These are phyloP conservation scores for Tapirus indicus DNA, from an alignment of 2,797 vertebrate species.

Conservation along the genomic window DNA sequence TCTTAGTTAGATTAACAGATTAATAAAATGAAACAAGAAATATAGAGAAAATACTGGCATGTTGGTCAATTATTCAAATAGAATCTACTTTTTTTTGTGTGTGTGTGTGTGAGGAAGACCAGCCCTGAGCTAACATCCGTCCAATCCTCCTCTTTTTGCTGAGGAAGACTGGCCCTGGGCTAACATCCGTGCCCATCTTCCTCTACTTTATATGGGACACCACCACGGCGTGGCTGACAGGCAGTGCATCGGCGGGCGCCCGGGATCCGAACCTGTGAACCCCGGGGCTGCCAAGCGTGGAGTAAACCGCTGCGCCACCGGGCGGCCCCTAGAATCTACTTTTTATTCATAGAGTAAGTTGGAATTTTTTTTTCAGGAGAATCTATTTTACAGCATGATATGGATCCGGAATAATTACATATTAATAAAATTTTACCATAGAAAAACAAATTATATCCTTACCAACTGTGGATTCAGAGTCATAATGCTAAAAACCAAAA, in stretches of 20 bases:
- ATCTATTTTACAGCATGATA: background rate
- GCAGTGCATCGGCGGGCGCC: no score
- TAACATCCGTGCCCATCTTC: no score
- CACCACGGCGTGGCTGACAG: no score
- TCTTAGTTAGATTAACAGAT: background rate
- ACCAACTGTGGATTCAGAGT: background rate
- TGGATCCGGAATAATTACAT: conserved; percentile 11
- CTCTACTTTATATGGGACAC: no score
- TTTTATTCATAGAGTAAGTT: background rate
- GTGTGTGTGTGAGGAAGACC: no score
- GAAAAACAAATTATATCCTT: conserved; percentile 40
- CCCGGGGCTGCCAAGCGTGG: no score
- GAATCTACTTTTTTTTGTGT: background rate
- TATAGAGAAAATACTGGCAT: background rate
- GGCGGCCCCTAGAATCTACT: background rate
- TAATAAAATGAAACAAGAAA: background rate
- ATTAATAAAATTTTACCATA: conserved; percentile 20
- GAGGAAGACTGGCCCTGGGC: no score
- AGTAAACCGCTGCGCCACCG: no score
- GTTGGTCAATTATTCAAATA: background rate
- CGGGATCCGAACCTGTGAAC: no score
- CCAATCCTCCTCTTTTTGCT: no score
- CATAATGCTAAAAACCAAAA: conserved; percentile 28
- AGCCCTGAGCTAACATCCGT: no score
- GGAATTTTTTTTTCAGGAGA: conserved; percentile 19